Evolutionary conservation across 2,797 vertebrate genomes (phyloP), one percentile per base, ranked within the genome.

Genomic region (Lepus townsendii): DNA sequence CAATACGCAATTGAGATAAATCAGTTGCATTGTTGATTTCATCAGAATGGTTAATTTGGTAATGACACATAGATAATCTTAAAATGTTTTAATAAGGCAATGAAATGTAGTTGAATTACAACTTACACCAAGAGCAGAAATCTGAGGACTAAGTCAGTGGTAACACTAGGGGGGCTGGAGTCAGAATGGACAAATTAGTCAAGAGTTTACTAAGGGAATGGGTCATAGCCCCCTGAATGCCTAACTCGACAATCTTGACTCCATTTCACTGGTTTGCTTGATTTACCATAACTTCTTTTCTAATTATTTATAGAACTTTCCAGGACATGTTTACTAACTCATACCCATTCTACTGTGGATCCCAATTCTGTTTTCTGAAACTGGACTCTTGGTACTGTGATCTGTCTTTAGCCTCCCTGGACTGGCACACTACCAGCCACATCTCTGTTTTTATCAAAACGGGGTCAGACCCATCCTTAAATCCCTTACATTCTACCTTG

Each of bases 101-200:
- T 50, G 12, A 69, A 87, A 72, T 57, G 10, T 60, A 76, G 3
- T 52, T 90, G 77, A 26, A 60, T 60, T 35, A 30, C 17, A 27
- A 38, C 68, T 47, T 88, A 68, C 9, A 69, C 42, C 60, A 17
- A 79, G 22, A 63, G 82, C 26, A 82, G 84, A 95, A 88, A 52
- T 26, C 65, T 3, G 26, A 26, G 71, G 19, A 68, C 5, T 62
- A 35, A 69, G 11, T 63, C 63, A 73, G 60, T 30, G 69, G 1
- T 38, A 30, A 52, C 24, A 65, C 5, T 35, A 16, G 76, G 71
- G 38, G 16, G 22, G 54, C 54, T 57, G 16, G 24, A 52, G n/a
- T 62, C 30, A 26, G 9, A 54, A 32, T 75, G 1, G 19, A 52
- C 5, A 79, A 38, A 11, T 57, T 89, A 93, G 52, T 87, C 7